Percentiles rank a stretch among this genome's conserved stretches.
phyloP scores from a whole-genome alignment of 2,888 invertebrate species.

The Nowickia ferox region DNA sequence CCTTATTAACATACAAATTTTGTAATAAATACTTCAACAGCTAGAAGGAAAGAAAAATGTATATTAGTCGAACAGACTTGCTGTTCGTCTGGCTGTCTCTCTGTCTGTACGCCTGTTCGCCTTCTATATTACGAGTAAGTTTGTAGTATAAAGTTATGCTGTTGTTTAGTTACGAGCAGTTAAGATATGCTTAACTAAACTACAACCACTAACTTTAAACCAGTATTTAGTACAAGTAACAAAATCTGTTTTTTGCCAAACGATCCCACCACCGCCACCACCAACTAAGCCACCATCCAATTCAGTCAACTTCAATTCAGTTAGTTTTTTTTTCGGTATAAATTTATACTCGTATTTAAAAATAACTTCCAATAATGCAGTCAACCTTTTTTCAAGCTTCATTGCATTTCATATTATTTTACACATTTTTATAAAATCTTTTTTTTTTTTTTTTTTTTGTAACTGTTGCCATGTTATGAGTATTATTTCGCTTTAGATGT shows the following conservation, averaged over 20 bases:
- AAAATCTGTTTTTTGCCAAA: conserved; percentile 57
- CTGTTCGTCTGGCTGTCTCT: conserved; percentile 7
- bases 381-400: conserved; percentile 67
- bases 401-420: conserved; percentile 59
- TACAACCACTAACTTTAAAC: conserved; percentile 65
- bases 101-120: conserved; percentile 3
- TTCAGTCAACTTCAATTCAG: conserved; percentile 36
- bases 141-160: conserved; percentile 26
- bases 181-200: conserved; percentile 60
- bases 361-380: conserved; percentile 66
- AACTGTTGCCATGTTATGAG: conserved; percentile 29
- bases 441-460: not conserved
- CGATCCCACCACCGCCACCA: conserved; percentile 13
- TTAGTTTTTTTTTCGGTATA: conserved; percentile 19
- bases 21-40: conserved; percentile 58
- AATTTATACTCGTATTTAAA: conserved; percentile 41
- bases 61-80: conserved; percentile 6
- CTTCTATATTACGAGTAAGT: conserved; percentile 46
- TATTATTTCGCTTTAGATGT: conserved; percentile 13
- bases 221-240: conserved; percentile 68
- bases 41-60: not conserved
- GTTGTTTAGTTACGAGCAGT: conserved; percentile 24
- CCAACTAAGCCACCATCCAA: conserved; percentile 25
- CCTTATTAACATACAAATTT: conserved; percentile 67
- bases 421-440: conserved; percentile 14